Base-by-base conservation (phyloP, 2,888 invertebrate species). In the Ophraella communa region DNA sequence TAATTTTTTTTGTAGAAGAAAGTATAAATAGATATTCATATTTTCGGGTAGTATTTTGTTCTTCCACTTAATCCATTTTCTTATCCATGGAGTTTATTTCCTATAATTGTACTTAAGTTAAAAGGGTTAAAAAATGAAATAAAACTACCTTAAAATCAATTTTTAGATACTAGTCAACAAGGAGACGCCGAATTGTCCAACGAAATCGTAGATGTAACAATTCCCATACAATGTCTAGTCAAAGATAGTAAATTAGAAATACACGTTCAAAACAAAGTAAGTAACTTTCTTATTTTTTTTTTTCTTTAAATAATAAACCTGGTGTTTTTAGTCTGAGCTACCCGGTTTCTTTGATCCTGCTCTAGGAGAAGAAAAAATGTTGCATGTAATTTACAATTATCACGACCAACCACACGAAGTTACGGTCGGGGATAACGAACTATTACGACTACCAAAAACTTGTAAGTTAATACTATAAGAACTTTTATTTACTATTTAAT, bases 271-370 rank as follows among this genome's bases (percentile, higher is more conserved):
- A 89, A 92, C 59, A 96, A 97, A 90, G 96, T 96, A 82, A 54
- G 45, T 58, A 35, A 24, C 30, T 44, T 8, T 33, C n/a, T 51
- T 23, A 51, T 7, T 4, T 20, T 18, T 33, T 39, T 52, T 67
- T 58, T 61, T n/a, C n/a, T n/a, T n/a, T n/a, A n/a, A n/a, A n/a
- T n/a, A n/a, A n/a, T n/a, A n/a, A n/a, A n/a, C n/a, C n/a, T n/a
- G n/a, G n/a, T n/a, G n/a, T 67, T 87, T 87, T 23, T 83, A 98
- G 97, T 91, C 93, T 79, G 95, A 96, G 79, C 83, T 98, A 68
- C 95, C 98, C 10, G 98, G 98, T 27, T 98, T 98, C 83, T 98
- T 93, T 83, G 98, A 99, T 83, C 96, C 97, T 0, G 95, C 95
- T 71, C 88, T 93, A 57, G 96, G 96, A 0, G 96, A 98, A 74